Evolutionary conservation across 2,113 vertebrate species (phyloP).

Genomic region (Gnathonemus longibarbis): DNA sequence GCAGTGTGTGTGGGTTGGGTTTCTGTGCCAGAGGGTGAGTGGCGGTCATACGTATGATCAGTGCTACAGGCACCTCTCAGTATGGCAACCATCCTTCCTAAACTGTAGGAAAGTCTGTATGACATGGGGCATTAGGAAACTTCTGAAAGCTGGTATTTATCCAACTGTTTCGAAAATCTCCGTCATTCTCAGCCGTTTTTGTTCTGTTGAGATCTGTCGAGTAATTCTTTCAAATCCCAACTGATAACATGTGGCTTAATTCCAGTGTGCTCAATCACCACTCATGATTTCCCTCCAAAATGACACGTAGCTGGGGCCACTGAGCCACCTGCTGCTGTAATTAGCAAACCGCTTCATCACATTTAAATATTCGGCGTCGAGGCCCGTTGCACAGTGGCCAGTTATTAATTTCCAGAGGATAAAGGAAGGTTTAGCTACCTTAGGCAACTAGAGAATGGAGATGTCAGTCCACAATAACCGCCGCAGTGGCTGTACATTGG

Average conservation of each 20-base stretch:
- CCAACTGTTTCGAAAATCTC: background rate
- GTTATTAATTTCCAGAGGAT: constrained; percentile 37
- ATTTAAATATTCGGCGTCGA: constrained; percentile 19
- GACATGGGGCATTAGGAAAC: background rate
- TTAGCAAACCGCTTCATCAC: constrained; percentile 21
- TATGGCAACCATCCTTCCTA: background rate
- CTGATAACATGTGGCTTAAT: background rate
- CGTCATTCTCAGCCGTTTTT: background rate
- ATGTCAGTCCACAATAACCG: constrained; percentile 35
- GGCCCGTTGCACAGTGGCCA: constrained; percentile 34
- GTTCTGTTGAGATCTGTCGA: background rate
- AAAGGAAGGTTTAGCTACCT: constrained; percentile 33
- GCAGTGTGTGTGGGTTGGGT: background rate
- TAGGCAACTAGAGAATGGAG: constrained; percentile 38
- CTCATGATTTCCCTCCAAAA: background rate
- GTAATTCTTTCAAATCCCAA: background rate
- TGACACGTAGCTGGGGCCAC: constrained; percentile 13
- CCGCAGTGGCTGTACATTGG: constrained; percentile 35
- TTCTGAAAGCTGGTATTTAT: background rate
- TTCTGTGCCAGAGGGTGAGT: constrained; percentile 18
- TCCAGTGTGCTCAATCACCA: background rate
- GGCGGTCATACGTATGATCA: background rate
- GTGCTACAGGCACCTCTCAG: background rate
- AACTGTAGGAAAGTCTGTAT: background rate
- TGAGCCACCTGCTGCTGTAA: constrained; percentile 27